Evolutionary conservation across 92 coral and sea anemone species (phyloP).

Genomic region (Epizoanthus ramosus): DNA sequence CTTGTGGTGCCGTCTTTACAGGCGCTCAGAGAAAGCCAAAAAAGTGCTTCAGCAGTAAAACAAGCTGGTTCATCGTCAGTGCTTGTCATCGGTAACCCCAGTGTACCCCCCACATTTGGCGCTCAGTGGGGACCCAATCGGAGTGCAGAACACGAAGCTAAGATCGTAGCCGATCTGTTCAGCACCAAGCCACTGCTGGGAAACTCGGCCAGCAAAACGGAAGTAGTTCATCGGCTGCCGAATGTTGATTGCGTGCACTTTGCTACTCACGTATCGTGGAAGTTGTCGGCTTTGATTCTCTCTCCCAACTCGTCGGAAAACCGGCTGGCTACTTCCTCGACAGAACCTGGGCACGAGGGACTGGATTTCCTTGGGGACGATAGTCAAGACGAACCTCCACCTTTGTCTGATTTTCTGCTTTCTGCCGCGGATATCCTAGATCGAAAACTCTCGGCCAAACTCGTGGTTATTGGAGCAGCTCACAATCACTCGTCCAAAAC

Average conservation of each 20-base stretch:
- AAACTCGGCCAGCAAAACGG: constrained; percentile 76
- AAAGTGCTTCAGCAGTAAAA: constrained; percentile 40
- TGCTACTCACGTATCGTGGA: constrained; percentile 99
- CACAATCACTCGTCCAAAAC: constrained; percentile 84
- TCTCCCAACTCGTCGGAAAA: constrained; percentile 74
- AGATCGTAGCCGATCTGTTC: constrained; percentile 92
- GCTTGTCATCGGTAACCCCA: constrained; percentile 94
- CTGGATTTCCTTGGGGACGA: constrained; percentile 77
- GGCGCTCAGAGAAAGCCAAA: constrained; percentile 63
- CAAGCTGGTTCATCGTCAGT: constrained; percentile 67
- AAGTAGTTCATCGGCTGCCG: constrained; percentile 69
- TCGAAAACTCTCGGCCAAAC: constrained; percentile 80
- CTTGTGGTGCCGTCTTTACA: constrained; percentile 89
- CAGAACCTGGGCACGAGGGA: constrained; percentile 65
- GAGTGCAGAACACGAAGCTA: constrained; percentile 94
- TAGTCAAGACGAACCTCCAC: constrained; percentile 81
- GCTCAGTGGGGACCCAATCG: constrained; percentile 91
- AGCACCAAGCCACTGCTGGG: constrained; percentile 91
- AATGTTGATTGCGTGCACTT: constrained; percentile 93
- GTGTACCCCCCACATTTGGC: constrained; percentile 87
- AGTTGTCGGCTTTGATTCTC: constrained; percentile 90
- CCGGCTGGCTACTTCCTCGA: constrained; percentile 51
- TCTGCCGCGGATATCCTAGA: constrained; percentile 93
- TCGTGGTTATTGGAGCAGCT: constrained; percentile 93
- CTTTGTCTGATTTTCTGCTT: constrained; percentile 88